Base-by-base conservation (phyloP, 1,140 invertebrate species). In the Camponotus floridanus region DNA sequence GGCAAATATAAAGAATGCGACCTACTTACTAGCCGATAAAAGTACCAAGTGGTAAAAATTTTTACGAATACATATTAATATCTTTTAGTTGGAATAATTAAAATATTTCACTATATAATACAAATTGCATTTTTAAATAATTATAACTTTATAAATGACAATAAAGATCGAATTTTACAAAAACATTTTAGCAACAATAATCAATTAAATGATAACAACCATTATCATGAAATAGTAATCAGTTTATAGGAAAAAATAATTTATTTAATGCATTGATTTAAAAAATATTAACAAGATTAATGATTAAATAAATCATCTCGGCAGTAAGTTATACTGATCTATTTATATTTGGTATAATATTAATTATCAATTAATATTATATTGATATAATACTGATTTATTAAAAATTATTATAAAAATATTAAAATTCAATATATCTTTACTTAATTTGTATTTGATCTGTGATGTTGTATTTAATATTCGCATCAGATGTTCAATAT, bases 1-100 rank as follows among this genome's bases (percentile, higher is more conserved):
- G 1, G 26, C 45, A 21, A 80, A 57, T 80, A 55, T 18, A 70
- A 57, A 80, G n/a, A 21, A 70, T 26, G 3, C 55, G 64, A 68
- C 62, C 45, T 55, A 79, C 33, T 68, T 80, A 70, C 8, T 39
- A 80, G 15, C 7, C 5, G 2, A 39, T 9, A 21, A 45, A 71
- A 31, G 8, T 33, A 51, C 15, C 3, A 51, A 36, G 33, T 9
- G 36, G 48, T 55, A 33, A 55, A 33, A 73, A 36, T 18, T 51
- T 48, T 51, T 51, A 51, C 13, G 48, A 65, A 36, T 36, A 21
- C 15, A 11, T 36, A 18, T 15, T 33, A 42, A 36, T n/a, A n/a
- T 67, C 42, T 6, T 67, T 45, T 51, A 36, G 21, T 65, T 64
- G 4, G 0, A 67, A 21, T 79, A 26, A 55, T 31, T 65, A 26